Base-by-base conservation (phyloP, 2,113 vertebrate genomes). In the Centrocercus urophasianus region DNA sequence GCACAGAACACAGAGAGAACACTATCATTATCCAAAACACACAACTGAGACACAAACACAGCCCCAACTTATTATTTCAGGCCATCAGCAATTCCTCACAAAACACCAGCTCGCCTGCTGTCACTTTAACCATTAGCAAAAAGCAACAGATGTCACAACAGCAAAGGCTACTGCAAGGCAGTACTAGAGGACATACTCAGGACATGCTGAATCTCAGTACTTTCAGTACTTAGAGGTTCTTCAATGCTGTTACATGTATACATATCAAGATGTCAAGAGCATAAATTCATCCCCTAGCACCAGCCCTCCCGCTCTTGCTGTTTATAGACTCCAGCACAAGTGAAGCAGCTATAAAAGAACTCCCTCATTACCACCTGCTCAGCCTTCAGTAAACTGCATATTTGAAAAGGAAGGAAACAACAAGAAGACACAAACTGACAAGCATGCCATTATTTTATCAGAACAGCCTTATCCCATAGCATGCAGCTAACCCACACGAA, bases 351-450 rank as follows among this genome's bases (percentile, higher is more conserved):
- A 48, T 78, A 84, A 83, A 91, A 93, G 63, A 91, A 84, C 63
- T 82, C 76, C 34, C 59, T 96, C 73, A 7, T 57, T 92, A 74
- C 86, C 86, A 93, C 95, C 86, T 72, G 90, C 93, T 93, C 93
- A 90, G 86, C 65, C 57, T 65, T 30, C 83, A 72, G 40, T 3
- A 65, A 3, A n/a, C 32, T 45, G n/a, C 28, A 0, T 38, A 42
- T 47, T 66, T 88, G 65, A 47, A 81, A 8, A 60, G 43, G 70
- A 59, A 7, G n/a, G n/a, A 4, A 11, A 10, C 25, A 67, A 48
- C 45, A 16, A 48, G 18, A 80, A 88, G 0, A 2, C 1, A 36
- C 15, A 82, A 93, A 65, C 34, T 20, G 54, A 42, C 1, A 63
- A 27, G 1, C 1, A 11, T 11, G 2, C 67, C 47, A 5, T 42